Evolutionary conservation across 2,888 invertebrate genomes (phyloP), one percentile per base, ranked within the genome.

Genomic region (Acleris literana): DNA sequence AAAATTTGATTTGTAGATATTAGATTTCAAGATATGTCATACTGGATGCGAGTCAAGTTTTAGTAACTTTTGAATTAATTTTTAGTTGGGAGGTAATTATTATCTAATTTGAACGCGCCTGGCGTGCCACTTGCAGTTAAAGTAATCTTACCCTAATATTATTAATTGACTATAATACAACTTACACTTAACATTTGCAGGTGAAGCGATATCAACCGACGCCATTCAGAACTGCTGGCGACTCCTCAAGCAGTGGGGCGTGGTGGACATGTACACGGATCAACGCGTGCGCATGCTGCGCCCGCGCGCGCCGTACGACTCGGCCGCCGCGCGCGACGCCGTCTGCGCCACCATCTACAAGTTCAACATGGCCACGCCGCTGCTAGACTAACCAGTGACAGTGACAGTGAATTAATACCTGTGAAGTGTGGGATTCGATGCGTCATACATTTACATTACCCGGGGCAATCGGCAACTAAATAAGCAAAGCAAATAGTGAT

Each of bases 131-230:
- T 25, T 25, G 25, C 1, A 29, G 7, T 7, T 2, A 7, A 7
- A 29, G 7, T 29, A 29, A 29, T 7, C 7, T 29, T 33, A 13
- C 33, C 33, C 33, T 11, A 11, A 33, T 11, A 33, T 11, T 33
- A 33, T 39, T 11, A 11, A 39, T 39, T 39, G 39, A 4, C 13
- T 39, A 33, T 33, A 9, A 2, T 33, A 33, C 54, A 64, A 51
- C 16, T n/a, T 29, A 16, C n/a, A n/a, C 2, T 11, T 20, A 51
- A 22, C 46, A 18, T 48, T n/a, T 63, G 20, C 87, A 98, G 98
- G 96, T 72, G 98, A 98, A 87, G 97, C 97, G 78, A 94, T 97
- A 58, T 97, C 97, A 7, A 95, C 96, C 9, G 98, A 98, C 83
- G 96, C 97, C 0, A 94, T 98, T 59, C 95, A 95, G 79, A 98